Percentiles rank a stretch among this genome's conserved stretches.
These are phyloP conservation scores for Pteruthius melanotis DNA, from an alignment of 2,113 vertebrate genomes.

Conservation along the genomic window DNA sequence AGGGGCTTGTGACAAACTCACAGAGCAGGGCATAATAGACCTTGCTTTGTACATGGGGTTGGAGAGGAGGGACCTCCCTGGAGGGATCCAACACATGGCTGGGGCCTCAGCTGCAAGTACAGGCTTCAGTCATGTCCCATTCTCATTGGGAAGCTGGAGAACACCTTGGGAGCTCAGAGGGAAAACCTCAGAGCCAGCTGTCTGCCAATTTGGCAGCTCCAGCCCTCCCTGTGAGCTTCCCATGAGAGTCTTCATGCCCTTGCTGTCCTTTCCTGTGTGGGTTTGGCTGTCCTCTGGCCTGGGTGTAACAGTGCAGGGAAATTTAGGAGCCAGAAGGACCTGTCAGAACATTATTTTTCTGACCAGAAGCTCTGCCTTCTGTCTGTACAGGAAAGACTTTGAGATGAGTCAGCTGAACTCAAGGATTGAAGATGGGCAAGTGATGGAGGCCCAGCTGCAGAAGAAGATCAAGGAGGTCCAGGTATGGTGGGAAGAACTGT, in stretches of 20 bases:
- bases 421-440: constrained; percentile 87
- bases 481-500: constrained; percentile 62
- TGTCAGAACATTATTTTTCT: neutral
- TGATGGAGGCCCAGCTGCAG: constrained; percentile 83
- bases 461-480: constrained; percentile 95
- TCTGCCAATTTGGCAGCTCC: neutral
- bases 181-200: neutral
- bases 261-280: neutral
- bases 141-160: neutral
- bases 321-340: neutral
- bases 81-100: neutral
- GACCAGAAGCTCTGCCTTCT: neutral
- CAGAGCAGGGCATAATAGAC: rapidly evolving
- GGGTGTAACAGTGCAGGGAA: neutral
- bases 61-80: neutral
- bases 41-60: neutral
- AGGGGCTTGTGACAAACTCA: neutral
- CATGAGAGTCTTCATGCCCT: neutral
- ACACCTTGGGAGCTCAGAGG: neutral
- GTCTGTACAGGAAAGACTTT: constrained; percentile 84
- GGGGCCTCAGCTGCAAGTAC: neutral
- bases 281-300: neutral
- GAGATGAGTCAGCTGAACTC: constrained; percentile 84
- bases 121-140: neutral
- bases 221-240: neutral